These are phyloP conservation scores for Hesperia comma DNA, from an alignment of 2,888 invertebrate genomes.

Conservation along the genomic window DNA sequence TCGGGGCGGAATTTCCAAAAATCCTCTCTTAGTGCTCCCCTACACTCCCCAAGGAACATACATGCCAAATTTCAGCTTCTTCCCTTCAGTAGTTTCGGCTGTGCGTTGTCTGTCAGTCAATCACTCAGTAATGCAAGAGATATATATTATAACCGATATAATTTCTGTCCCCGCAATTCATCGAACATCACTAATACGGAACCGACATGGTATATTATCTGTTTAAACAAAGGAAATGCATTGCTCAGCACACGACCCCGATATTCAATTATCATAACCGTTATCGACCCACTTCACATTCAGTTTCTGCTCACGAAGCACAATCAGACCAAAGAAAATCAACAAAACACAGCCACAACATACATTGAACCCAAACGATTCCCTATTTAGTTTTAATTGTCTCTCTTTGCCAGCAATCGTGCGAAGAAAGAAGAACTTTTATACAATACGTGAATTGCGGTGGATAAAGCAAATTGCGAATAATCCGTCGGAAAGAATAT, in stretches of 20 bases:
- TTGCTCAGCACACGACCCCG: constrained; percentile 13
- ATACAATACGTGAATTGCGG: constrained; percentile 32
- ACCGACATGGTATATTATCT: background rate
- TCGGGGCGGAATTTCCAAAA: too few species aligned
- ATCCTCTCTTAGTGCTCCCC: too few species aligned
- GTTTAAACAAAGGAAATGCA: constrained; percentile 28
- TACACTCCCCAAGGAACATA: too few species aligned
- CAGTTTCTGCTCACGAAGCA: constrained; percentile 29
- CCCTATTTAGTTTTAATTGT: constrained; percentile 36
- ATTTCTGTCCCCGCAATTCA: too few species aligned
- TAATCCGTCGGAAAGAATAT: constrained; percentile 31
- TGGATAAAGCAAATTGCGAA: constrained; percentile 32
- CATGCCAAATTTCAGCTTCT: too few species aligned
- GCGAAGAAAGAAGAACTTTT: constrained; percentile 27
- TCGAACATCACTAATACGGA: too few species aligned
- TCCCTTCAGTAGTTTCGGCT: too few species aligned
- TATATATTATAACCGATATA: too few species aligned
- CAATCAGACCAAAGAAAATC: constrained; percentile 32
- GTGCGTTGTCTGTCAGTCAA: too few species aligned
- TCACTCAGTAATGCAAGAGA: too few species aligned
- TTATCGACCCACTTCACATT: constrained; percentile 22
- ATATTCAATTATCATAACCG: constrained; percentile 34
- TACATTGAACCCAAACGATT: constrained; percentile 23
- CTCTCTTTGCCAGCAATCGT: constrained; percentile 30
- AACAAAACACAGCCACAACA: constrained; percentile 29